Evolutionary conservation across 1,140 invertebrate genomes (phyloP).

Genomic region (Neodiprion virginianus): DNA sequence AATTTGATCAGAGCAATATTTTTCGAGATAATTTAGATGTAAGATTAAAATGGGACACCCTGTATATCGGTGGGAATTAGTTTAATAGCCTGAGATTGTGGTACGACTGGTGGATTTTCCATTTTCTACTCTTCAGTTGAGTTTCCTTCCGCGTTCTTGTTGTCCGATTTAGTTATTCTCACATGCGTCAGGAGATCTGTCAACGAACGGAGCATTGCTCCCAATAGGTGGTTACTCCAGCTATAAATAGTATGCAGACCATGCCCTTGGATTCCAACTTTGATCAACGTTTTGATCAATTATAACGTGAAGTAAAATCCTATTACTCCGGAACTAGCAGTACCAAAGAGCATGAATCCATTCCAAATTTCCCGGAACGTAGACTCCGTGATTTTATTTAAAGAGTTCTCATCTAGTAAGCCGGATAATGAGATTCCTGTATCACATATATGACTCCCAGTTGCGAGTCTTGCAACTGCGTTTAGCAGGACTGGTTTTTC

Average conservation of each 20-base stretch:
- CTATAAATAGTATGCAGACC: slow-evolving; percentile 25
- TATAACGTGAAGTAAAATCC: slow-evolving; percentile 1
- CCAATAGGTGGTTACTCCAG: slow-evolving; percentile 16
- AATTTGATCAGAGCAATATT: too few relatives aligned
- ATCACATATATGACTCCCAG: too few relatives aligned
- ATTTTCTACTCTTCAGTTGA: too few relatives aligned
- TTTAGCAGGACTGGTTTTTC: too few relatives aligned
- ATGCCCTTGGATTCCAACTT: neutral
- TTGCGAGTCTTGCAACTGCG: too few relatives aligned
- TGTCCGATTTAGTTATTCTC: neutral
- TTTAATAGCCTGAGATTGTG: too few relatives aligned
- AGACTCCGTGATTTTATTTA: neutral
- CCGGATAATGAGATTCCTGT: too few relatives aligned
- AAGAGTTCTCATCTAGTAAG: slow-evolving; percentile 15
- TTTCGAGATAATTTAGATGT: too few relatives aligned
- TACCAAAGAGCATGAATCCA: neutral
- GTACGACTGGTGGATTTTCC: too few relatives aligned
- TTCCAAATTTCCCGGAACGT: neutral
- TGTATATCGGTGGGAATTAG: neutral
- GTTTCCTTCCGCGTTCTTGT: too few relatives aligned
- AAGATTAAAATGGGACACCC: too few relatives aligned
- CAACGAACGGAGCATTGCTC: slow-evolving; percentile 10
- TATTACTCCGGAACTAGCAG: slow-evolving; percentile 5
- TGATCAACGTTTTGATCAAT: neutral
- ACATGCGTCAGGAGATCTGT: slow-evolving; percentile 15